A percentile compares a stretch with the other conserved stretches of the same genome.
Conservation (phyloP, 37 sponge, comb jelly and placozoan genomes). For the Geodia barretti region DNA sequence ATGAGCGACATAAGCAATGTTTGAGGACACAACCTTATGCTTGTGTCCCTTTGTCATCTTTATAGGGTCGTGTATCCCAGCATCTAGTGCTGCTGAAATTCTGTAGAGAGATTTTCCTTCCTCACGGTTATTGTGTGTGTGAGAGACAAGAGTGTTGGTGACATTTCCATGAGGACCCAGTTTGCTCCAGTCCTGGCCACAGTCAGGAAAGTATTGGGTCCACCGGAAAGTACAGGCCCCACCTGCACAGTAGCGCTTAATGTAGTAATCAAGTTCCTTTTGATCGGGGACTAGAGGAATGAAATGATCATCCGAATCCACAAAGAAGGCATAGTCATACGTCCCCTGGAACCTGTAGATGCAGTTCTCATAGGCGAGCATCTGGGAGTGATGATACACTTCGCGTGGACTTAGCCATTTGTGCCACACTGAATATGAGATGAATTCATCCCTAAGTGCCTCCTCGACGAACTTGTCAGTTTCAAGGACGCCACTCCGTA, state of each 20-base stretch:
- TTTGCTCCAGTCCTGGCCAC: not conserved
- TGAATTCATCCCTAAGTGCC: not conserved
- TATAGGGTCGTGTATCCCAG: constrained; percentile 9
- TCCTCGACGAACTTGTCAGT: not conserved
- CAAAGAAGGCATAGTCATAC: constrained; percentile 8
- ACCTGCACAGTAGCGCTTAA: constrained; percentile 1
- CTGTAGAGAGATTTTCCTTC: constrained; percentile 3
- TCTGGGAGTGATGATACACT: constrained; percentile 14
- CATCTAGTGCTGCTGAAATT: not conserved
- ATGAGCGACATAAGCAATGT: constrained; percentile 14
- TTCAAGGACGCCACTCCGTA: not conserved
- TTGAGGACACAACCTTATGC: not conserved
- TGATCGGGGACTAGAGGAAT: not conserved
- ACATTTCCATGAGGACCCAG: not conserved
- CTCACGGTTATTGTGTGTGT: not conserved
- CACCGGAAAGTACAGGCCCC: constrained; percentile 13
- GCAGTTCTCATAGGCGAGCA: constrained; percentile 18
- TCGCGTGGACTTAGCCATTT: not conserved
- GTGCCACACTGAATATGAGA: constrained; percentile 1
- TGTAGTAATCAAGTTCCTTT: not conserved
- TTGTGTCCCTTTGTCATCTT: not conserved
- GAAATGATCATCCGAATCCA: constrained; percentile 17
- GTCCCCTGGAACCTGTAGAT: not conserved
- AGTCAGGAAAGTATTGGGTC: constrained; percentile 11
- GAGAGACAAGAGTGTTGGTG: not conserved